Base-by-base conservation (phyloP, 2,797 vertebrate species). In the Smutsia gigantea region DNA sequence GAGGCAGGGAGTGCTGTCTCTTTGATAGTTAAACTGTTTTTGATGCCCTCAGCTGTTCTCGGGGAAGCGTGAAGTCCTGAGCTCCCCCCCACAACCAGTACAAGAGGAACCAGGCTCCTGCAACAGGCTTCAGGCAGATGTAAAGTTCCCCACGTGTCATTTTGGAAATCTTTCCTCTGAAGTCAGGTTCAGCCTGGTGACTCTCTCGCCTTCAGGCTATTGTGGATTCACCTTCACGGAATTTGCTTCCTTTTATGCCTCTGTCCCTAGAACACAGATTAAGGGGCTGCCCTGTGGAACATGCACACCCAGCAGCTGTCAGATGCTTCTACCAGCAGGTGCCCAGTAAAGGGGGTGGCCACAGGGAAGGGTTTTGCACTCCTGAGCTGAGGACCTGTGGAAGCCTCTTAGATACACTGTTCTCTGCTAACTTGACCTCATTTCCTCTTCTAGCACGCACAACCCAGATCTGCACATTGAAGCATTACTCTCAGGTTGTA, bases 401-500 rank as follows among this genome's bases (percentile, higher is more conserved):
- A 92, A 55, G n/a, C 71, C 63, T 63, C 34, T 25, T 49, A 9
- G 51, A 42, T 3, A 27, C 8, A 19, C 31, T 0, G 14, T 19
- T 64, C 29, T 23, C 74, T 68, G 68, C 15, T 8, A 18, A 77
- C 85, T 31, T 77, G 92, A 64, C 94, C 87, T 66, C 71, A 0
- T 94, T 95, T 88, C 81, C 37, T 87, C 79, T 87, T 27, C 88
- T 94, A 55, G 96, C 94, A 72, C 84, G 92, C 94, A 81, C 97
- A 97, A 94, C 96, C 46, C 86, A 85, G 83, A 85, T 75, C 84
- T 34, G 13, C 81, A 42, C 27, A 18, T 68, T 57, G 96, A 94
- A 97, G 94, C 90, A 31, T 87, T 49, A 46, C 90, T 95, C 96
- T 85, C 95, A 61, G 93, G 95, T 51, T 96, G 97, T 95, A 98